Percentiles rank a stretch among this genome's conserved stretches.
Evolutionary conservation across 1,140 invertebrate genomes (phyloP).

Genomic region (Idris sp.): DNA sequence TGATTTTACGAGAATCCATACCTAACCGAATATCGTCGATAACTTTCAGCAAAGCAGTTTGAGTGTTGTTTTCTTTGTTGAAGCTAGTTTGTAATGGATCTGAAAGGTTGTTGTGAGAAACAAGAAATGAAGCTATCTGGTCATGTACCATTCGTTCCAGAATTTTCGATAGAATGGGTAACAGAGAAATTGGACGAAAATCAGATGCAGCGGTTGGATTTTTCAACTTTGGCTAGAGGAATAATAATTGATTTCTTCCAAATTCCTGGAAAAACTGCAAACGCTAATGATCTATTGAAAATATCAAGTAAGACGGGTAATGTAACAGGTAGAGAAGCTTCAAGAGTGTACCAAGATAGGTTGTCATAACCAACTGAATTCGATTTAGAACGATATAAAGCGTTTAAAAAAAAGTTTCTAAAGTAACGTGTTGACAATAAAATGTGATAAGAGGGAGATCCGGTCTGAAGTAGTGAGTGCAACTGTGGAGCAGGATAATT

Average conservation of each 20-base stretch:
- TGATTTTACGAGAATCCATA: neutral
- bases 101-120: neutral
- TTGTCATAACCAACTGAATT: no score
- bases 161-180: no score
- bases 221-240: neutral
- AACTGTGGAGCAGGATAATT: no score
- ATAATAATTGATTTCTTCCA: no score
- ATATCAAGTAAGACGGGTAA: no score
- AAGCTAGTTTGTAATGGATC: conserved; percentile 2
- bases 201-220: neutral
- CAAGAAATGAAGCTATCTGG: no score
- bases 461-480: neutral
- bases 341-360: neutral
- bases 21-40: neutral
- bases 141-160: no score
- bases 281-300: neutral
- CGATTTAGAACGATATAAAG: no score
- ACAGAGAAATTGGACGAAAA: conserved; percentile 4
- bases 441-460: neutral
- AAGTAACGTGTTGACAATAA: neutral
- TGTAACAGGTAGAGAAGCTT: no score
- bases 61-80: neutral
- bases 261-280: conserved; percentile 1
- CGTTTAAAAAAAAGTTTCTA: neutral
- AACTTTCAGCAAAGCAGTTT: conserved; percentile 1